Conservation (phyloP, 2,888 invertebrate species). For the Keiferia lycopersicella region DNA sequence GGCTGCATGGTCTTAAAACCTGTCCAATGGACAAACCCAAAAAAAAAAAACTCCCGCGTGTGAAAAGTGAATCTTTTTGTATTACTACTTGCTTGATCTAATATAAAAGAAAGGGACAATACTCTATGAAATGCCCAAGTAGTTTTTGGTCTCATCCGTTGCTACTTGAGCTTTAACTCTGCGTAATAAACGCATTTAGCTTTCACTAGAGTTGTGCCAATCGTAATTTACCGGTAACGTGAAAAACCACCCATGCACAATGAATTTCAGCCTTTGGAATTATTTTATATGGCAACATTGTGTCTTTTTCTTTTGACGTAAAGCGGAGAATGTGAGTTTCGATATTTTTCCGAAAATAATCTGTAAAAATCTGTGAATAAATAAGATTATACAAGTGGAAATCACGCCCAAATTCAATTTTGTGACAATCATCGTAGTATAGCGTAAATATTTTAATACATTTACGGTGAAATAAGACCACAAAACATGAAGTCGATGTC, state of each 20-base stretch:
- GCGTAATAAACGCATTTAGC: not conserved
- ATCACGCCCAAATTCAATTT: conserved; percentile 34
- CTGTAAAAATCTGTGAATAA: conserved; percentile 62
- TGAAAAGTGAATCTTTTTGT: not conserved
- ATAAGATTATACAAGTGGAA: conserved; percentile 36
- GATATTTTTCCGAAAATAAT: conserved; percentile 58
- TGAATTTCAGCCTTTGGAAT: conserved; percentile 36
- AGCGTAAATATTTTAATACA: conserved; percentile 47
- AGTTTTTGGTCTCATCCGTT: not conserved
- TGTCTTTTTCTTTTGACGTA: conserved; percentile 76
- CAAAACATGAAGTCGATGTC: conserved; percentile 14
- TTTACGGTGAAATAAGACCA: conserved; percentile 25
- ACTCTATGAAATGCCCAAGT: not conserved
- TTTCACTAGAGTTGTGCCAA: conserved; percentile 29
- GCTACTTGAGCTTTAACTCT: not conserved
- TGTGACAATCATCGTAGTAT: conserved; percentile 34
- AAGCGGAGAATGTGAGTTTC: conserved; percentile 76
- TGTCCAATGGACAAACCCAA: not conserved
- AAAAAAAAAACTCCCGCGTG: not conserved
- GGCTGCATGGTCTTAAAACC: no score
- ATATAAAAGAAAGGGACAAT: not conserved
- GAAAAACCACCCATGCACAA: conserved; percentile 16
- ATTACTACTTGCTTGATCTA: not conserved
- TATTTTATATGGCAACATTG: conserved; percentile 52
- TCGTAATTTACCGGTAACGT: conserved; percentile 17